Evolutionary conservation across 1,140 invertebrate genomes (phyloP), one percentile per base, ranked within the genome.

Genomic region (Drosophila nikananu): DNA sequence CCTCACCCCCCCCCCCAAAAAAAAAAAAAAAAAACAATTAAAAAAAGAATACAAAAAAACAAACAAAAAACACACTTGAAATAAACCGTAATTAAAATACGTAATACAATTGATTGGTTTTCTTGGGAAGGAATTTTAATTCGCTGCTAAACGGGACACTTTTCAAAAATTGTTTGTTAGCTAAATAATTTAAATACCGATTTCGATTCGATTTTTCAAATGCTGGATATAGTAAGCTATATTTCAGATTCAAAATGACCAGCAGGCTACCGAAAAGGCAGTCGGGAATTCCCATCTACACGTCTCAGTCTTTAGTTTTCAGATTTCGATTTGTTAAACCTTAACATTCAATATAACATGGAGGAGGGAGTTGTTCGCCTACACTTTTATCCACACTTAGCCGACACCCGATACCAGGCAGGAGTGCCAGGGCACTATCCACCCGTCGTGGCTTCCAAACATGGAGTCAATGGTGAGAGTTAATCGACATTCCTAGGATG

Each of bases 61-160:
- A 41, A 42, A 55, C 32, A 58, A 70, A 58, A 73, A 73, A 73
- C 66, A 73, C 67, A 72, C 70, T 73, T 39, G 70, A 73, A 73
- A 73, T 73, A 73, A 73, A 73, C 68, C 54, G 70, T 73, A 73
- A 73, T 73, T 52, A 73, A 73, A 73, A 72, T 73, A 73, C 70
- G 70, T 73, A 73, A 73, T 52, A 37, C 37, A 37, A 52, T 32
- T 9, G 0, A 8, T 51, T 35, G n/a, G 17, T n/a, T 51, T 71
- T 51, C 3, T n/a, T 27, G 17, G 48, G 17, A 27, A 12, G 1
- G 17, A 49, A n/a, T n/a, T n/a, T n/a, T 25, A 25, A 25, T 25
- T 25, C 2, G 23, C 23, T 25, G 23, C 23, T 25, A 2, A 25
- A 25, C 23, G 23, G 23, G 3, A 25, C 23, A 3, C 2, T 25